These are phyloP conservation scores for Ifrita kowaldi DNA, from an alignment of 2,113 vertebrate genomes.

Conservation along the genomic window DNA sequence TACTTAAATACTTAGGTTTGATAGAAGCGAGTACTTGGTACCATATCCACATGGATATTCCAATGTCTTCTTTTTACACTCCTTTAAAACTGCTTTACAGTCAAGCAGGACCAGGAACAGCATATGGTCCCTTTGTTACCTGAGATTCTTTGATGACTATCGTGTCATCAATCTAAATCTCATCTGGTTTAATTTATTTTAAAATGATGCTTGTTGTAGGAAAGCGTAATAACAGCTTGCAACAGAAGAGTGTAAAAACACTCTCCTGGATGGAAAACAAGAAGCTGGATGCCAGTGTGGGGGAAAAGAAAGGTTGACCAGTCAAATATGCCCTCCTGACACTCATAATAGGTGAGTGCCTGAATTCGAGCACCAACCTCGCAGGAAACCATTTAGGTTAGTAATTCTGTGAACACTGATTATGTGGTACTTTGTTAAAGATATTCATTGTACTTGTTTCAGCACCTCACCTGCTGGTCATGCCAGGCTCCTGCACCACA, in stretches of 20 bases:
- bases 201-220: not conserved
- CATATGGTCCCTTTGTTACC: not conserved
- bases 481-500: not conserved
- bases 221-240: not conserved
- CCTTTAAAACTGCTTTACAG: not conserved
- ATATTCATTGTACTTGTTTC: not conserved
- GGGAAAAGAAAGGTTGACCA: not conserved
- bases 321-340: not conserved
- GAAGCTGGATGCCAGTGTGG: not conserved
- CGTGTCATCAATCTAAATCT: not conserved
- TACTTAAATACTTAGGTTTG: not conserved
- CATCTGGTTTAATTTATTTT: not conserved
- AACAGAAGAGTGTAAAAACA: not conserved
- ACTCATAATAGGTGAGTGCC: not conserved
- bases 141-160: not conserved
- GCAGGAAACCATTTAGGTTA: not conserved
- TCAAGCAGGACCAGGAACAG: not conserved
- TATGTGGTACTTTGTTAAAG: not conserved
- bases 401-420: not conserved
- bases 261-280: not conserved
- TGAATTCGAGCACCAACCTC: not conserved
- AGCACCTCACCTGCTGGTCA: not conserved
- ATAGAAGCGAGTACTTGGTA: not conserved
- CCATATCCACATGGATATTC: not conserved
- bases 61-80: not conserved